Percentiles rank a stretch among this genome's conserved stretches.
Evolutionary conservation across 2,797 vertebrate genomes (phyloP).

Genomic region (Mormyrops boulengeri): DNA sequence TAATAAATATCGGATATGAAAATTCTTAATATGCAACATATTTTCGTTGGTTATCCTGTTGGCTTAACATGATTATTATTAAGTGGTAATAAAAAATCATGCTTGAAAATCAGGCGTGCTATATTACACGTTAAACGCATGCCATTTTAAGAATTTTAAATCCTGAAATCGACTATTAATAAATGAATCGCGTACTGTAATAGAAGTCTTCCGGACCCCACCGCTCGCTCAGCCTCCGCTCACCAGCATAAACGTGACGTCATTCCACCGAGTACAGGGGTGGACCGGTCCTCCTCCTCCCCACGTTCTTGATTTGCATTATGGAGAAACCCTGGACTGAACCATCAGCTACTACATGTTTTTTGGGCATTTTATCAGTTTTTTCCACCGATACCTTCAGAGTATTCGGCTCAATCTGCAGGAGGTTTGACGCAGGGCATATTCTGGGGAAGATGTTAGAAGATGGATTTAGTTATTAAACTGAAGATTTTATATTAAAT

Average conservation of each 20-base stretch:
- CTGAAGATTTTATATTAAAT: not conserved
- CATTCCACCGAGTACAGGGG: not conserved
- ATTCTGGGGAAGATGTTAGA: not conserved
- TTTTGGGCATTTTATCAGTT: not conserved
- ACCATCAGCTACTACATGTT: not conserved
- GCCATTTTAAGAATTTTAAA: not conserved
- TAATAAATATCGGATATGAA: not conserved
- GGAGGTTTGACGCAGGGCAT: not conserved
- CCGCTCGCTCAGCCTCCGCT: not conserved
- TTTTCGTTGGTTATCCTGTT: not conserved
- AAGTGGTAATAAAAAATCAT: not conserved
- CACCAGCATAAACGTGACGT: slow-evolving; percentile 23
- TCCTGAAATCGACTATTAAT: not conserved
- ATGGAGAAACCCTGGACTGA: not conserved
- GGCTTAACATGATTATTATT: not conserved
- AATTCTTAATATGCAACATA: not conserved
- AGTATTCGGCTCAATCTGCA: not conserved
- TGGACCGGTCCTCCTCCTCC: not conserved
- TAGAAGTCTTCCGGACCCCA: slow-evolving; percentile 12
- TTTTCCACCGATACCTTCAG: not conserved
- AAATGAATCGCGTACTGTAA: slow-evolving; percentile 17
- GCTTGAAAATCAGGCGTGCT: not conserved
- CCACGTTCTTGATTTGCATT: not conserved
- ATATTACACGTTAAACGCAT: not conserved
- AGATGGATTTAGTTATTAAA: not conserved